These are phyloP conservation scores for Palythoa caribaeorum DNA, from an alignment of 92 coral and sea anemone genomes.

Conservation along the genomic window DNA sequence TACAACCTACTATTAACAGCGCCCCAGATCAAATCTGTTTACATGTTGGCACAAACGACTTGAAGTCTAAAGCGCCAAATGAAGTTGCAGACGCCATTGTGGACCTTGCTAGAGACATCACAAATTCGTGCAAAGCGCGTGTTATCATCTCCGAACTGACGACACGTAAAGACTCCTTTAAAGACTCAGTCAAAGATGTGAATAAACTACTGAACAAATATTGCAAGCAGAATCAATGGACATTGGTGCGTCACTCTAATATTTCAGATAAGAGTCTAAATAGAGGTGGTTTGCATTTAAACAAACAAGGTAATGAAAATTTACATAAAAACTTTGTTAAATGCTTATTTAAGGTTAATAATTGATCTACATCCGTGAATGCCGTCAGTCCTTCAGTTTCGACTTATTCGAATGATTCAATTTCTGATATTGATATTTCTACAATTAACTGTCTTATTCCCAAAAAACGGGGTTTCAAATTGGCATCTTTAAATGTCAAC, in stretches of 20 bases:
- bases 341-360: constrained; percentile 4
- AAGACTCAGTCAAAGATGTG: no score
- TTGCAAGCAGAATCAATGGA: no score
- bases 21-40: constrained; percentile 25
- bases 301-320: constrained; percentile 23
- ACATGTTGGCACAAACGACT: background rate
- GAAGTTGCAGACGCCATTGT: no score
- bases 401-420: constrained; percentile 8
- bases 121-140: no score
- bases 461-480: constrained; percentile 22
- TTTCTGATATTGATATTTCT: constrained; percentile 15
- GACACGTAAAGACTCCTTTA: background rate
- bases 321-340: constrained; percentile 30
- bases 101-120: no score
- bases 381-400: constrained; percentile 38
- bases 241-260: no score
- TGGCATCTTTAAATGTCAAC: constrained; percentile 33
- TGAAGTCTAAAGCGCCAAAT: no score
- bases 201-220: no score
- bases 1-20: constrained; percentile 41
- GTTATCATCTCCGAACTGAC: no score
- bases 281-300: no score
- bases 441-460: background rate
- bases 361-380: constrained; percentile 39
- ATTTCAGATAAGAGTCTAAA: no score